These are phyloP conservation scores for Dynastes tityus DNA, from an alignment of 2,888 invertebrate species.

Conservation along the genomic window DNA sequence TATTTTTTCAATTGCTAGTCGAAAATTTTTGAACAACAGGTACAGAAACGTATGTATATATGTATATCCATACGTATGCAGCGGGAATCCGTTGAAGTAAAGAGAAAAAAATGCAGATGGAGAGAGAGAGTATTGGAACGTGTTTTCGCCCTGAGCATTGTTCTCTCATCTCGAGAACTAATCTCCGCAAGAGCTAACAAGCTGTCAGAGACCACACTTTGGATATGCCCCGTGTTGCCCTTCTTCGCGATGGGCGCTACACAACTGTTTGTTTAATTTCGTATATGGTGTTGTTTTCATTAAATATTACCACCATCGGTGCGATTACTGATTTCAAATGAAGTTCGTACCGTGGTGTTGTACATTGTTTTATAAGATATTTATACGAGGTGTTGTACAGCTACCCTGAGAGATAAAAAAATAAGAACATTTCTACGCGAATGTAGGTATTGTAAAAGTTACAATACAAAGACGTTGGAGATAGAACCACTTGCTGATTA, in stretches of 20 bases:
- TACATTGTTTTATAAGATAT: background rate
- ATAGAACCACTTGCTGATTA: no score
- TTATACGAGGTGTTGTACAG: no score
- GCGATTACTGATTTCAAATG: slow-evolving; percentile 18
- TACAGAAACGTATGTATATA: background rate
- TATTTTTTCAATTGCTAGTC: no score
- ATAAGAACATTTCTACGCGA: no score
- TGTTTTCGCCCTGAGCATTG: slow-evolving; percentile 56
- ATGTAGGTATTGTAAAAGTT: no score
- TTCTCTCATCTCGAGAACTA: slow-evolving; percentile 58
- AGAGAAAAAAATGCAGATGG: slow-evolving; percentile 26
- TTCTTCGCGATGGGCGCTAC: slow-evolving; percentile 22
- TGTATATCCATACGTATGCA: slow-evolving; percentile 25
- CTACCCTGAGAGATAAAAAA: no score
- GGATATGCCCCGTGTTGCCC: slow-evolving; percentile 47
- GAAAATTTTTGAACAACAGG: no score
- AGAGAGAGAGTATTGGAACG: slow-evolving; percentile 43
- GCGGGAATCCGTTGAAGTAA: slow-evolving; percentile 20
- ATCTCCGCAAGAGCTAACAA: slow-evolving; percentile 59
- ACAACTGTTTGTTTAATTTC: slow-evolving; percentile 52
- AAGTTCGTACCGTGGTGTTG: background rate
- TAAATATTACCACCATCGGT: slow-evolving; percentile 31
- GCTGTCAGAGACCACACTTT: slow-evolving; percentile 59
- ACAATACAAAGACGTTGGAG: no score
- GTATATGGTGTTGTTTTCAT: slow-evolving; percentile 45